Percentiles rank a stretch among this genome's conserved stretches.
These are phyloP conservation scores for Lethrus apterus DNA, from an alignment of 1,140 invertebrate genomes.

Conservation along the genomic window DNA sequence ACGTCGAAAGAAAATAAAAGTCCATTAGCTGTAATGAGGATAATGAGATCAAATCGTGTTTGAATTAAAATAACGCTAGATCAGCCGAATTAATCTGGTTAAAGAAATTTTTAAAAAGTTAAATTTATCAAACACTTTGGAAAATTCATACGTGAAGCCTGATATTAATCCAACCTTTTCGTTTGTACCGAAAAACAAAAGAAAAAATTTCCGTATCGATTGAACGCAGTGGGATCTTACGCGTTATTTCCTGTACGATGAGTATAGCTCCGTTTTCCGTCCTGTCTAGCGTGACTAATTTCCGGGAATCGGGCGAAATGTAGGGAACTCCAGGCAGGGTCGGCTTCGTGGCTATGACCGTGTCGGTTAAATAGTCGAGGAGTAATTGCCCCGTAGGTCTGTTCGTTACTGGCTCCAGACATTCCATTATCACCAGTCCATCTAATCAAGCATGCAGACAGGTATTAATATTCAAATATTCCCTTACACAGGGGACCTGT, in stretches of 20 bases:
- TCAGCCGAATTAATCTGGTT: constrained; percentile 8
- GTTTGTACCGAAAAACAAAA: too few species aligned
- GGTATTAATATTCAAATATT: too few species aligned
- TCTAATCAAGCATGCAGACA: constrained; percentile 51
- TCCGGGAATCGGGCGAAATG: constrained; percentile 65
- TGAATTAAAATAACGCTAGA: constrained; percentile 5
- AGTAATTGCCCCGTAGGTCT: constrained; percentile 61
- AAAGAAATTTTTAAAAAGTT: neutral
- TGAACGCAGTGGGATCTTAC: too few species aligned
- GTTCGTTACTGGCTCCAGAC: constrained; percentile 58
- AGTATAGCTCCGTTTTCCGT: constrained; percentile 54
- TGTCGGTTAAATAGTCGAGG: constrained; percentile 70
- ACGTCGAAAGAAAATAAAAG: constrained; percentile 69
- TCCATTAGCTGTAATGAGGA: constrained; percentile 48
- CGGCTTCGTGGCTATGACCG: constrained; percentile 58
- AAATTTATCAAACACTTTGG: constrained; percentile 7
- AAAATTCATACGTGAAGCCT: constrained; percentile 1
- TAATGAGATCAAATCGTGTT: too few species aligned
- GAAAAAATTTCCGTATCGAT: too few species aligned
- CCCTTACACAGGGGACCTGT: too few species aligned
- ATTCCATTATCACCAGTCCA: constrained; percentile 66
- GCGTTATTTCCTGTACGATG: constrained; percentile 63
- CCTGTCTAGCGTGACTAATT: constrained; percentile 61
- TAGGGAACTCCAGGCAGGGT: constrained; percentile 58
- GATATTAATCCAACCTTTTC: too few species aligned